Percentiles rank a stretch among this genome's conserved stretches.
phyloP scores from a whole-genome alignment of 2,113 vertebrate species.

The Cygnus atratus region DNA sequence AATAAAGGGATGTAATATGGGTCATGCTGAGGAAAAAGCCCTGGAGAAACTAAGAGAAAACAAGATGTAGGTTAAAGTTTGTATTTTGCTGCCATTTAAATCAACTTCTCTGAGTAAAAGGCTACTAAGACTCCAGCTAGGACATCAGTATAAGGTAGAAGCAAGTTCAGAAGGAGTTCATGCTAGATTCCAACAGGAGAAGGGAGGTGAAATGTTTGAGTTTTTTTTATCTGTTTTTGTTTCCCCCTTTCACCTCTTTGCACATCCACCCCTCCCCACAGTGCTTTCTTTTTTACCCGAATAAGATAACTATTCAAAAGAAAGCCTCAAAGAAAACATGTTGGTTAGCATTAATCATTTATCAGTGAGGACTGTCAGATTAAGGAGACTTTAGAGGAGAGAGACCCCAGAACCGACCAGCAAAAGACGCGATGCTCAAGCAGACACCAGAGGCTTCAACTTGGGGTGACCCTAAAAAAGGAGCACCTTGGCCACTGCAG shows the following conservation, averaged over 20 bases:
- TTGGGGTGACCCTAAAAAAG: neutral
- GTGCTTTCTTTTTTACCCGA: neutral
- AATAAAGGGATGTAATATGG: neutral
- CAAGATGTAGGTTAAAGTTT: neutral
- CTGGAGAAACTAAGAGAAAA: neutral
- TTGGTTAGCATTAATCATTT: neutral
- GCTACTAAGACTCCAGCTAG: neutral
- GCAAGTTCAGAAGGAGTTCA: neutral
- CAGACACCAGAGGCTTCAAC: too few species aligned
- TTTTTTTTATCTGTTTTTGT: fast-evolving
- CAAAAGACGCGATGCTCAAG: neutral
- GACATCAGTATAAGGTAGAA: neutral
- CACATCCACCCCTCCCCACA: neutral
- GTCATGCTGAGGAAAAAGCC: neutral
- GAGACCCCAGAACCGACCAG: neutral
- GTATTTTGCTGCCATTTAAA: neutral
- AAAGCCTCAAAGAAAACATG: neutral
- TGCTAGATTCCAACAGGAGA: neutral
- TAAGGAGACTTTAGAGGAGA: neutral
- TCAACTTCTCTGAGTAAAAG: neutral
- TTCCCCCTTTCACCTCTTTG: neutral
- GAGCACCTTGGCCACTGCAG: neutral
- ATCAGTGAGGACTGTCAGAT: neutral
- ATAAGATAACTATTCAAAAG: neutral
- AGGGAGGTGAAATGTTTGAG: neutral